phyloP scores from a whole-genome alignment of 2,113 vertebrate genomes.

The Mirza zaza region DNA sequence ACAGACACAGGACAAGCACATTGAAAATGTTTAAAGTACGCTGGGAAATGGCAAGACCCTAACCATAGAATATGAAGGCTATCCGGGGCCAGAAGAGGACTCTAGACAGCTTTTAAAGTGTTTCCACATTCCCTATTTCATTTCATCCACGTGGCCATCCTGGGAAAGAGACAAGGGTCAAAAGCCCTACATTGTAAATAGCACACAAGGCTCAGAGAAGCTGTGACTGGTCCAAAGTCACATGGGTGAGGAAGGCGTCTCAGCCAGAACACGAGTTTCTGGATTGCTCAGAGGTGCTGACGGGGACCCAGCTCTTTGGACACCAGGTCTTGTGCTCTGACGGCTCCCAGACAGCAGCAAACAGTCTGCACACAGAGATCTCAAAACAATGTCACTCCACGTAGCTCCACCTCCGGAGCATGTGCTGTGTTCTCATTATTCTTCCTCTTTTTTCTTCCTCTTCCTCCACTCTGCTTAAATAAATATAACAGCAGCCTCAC shows the following conservation, averaged over 20 bases:
- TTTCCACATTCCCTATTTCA: background rate
- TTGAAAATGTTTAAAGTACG: background rate
- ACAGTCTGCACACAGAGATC: background rate
- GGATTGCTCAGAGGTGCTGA: background rate
- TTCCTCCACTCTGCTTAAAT: background rate
- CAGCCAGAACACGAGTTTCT: background rate
- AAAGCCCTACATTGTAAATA: background rate
- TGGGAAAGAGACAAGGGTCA: background rate
- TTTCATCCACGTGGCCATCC: background rate
- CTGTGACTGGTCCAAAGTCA: background rate
- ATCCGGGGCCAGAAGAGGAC: background rate
- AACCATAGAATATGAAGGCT: background rate
- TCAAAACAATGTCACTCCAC: background rate
- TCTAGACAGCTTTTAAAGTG: background rate
- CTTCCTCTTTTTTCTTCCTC: conserved; percentile 28
- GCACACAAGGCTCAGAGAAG: background rate
- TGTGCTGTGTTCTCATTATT: background rate
- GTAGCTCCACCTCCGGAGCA: background rate
- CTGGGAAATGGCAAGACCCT: background rate
- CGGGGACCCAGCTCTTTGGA: background rate
- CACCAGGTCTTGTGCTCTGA: no score
- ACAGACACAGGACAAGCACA: background rate
- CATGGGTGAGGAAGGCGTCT: background rate
- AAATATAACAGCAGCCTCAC: background rate
- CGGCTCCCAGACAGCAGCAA: background rate